Conservation (phyloP, 2,797 vertebrate species). For the Myotis planiceps region DNA sequence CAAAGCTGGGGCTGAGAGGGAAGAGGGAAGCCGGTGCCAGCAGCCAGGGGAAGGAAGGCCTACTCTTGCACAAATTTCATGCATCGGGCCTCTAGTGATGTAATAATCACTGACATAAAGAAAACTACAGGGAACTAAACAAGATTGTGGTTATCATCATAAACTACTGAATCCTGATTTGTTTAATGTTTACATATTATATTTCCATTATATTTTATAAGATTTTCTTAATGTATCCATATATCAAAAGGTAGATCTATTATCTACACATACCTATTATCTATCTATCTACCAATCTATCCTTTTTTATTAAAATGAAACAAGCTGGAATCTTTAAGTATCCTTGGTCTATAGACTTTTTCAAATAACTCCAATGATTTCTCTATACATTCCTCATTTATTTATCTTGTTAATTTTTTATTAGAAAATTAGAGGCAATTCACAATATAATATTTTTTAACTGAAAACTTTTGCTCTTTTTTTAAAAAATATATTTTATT, state of each 20-base stretch:
- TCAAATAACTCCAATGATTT: not conserved
- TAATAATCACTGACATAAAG: not conserved
- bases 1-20: too few species aligned
- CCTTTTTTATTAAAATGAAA: not conserved
- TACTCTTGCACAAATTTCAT: too few species aligned
- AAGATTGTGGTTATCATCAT: not conserved
- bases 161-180: not conserved
- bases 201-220: not conserved
- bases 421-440: not conserved
- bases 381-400: not conserved
- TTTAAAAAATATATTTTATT: too few species aligned
- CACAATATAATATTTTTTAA: not conserved
- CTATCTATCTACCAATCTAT: not conserved
- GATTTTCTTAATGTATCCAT: not conserved
- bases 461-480: too few species aligned
- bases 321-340: not conserved
- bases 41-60: too few species aligned
- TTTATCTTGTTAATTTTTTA: not conserved
- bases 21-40: too few species aligned
- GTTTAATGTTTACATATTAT: not conserved
- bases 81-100: not conserved
- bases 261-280: not conserved
- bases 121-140: not conserved
- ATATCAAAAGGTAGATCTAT: not conserved
- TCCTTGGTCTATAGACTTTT: not conserved